These are phyloP conservation scores for Rhea americana DNA, from an alignment of 2,113 vertebrate genomes.

Conservation along the genomic window DNA sequence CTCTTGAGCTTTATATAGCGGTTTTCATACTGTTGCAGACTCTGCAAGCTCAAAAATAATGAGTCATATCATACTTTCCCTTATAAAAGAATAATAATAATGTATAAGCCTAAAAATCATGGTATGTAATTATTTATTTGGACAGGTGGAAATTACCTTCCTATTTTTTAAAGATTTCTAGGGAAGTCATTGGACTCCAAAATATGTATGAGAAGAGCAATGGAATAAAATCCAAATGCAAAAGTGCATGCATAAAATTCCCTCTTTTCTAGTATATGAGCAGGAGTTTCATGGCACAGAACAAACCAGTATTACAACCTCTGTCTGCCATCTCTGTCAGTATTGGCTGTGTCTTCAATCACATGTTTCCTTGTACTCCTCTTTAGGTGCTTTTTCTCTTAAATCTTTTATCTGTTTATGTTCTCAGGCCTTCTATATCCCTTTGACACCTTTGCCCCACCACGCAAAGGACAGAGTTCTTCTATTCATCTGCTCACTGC, in stretches of 20 bases:
- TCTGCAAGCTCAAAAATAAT: neutral
- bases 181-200: neutral
- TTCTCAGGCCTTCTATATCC: neutral
- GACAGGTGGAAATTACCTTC: neutral
- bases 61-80: neutral
- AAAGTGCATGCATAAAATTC: neutral
- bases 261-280: neutral
- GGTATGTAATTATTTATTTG: neutral
- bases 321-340: neutral
- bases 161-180: neutral
- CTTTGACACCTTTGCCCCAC: neutral
- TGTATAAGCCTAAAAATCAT: neutral
- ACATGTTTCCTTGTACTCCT: accelerated
- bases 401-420: neutral
- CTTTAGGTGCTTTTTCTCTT: neutral
- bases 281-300: accelerated
- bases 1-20: neutral
- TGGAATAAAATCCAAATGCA: neutral
- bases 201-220: neutral
- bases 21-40: neutral
- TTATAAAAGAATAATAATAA: neutral
- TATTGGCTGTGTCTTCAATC: neutral
- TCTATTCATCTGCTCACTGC: neutral
- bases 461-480: neutral
- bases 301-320: neutral